phyloP scores from a whole-genome alignment of 2,888 invertebrate species.

The Torymus tubicola region DNA sequence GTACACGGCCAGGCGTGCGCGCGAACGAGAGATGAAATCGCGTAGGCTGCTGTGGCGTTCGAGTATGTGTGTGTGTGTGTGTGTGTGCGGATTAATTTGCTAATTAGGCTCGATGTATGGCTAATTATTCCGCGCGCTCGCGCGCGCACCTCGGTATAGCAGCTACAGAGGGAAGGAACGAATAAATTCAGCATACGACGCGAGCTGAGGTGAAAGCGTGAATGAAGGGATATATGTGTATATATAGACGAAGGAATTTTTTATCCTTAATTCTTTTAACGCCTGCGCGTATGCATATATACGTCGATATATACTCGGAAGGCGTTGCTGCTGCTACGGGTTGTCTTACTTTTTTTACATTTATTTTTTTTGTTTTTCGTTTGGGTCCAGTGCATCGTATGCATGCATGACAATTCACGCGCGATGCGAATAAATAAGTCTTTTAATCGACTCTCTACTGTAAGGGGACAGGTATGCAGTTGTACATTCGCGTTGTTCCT shows the following conservation, averaged over 20 bases:
- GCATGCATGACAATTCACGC: neutral
- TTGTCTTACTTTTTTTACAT: too few relatives aligned
- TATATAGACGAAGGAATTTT: too few relatives aligned
- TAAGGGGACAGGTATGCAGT: too few relatives aligned
- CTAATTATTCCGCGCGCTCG: slow-evolving; percentile 51
- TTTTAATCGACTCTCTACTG: slow-evolving; percentile 14
- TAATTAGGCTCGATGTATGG: slow-evolving; percentile 66
- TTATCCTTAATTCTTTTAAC: too few relatives aligned
- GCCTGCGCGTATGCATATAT: too few relatives aligned
- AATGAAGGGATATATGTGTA: too few relatives aligned
- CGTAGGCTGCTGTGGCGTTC: slow-evolving; percentile 52
- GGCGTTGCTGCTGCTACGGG: too few relatives aligned
- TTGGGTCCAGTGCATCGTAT: neutral
- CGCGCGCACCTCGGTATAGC: slow-evolving; percentile 6
- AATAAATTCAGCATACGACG: slow-evolving; percentile 8
- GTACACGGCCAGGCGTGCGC: slow-evolving; percentile 25
- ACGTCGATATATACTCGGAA: too few relatives aligned
- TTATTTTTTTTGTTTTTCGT: slow-evolving; percentile 5
- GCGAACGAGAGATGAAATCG: neutral
- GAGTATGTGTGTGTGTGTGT: too few relatives aligned
- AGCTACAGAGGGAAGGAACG: neutral
- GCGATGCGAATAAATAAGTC: slow-evolving; percentile 20
- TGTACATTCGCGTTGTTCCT: too few relatives aligned
- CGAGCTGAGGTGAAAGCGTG: too few relatives aligned
- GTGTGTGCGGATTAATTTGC: slow-evolving; percentile 65